A percentile compares a stretch with the other conserved stretches of the same genome.
Evolutionary conservation across 2,113 vertebrate genomes (phyloP).

Genomic region (Tenrec ecaudatus): DNA sequence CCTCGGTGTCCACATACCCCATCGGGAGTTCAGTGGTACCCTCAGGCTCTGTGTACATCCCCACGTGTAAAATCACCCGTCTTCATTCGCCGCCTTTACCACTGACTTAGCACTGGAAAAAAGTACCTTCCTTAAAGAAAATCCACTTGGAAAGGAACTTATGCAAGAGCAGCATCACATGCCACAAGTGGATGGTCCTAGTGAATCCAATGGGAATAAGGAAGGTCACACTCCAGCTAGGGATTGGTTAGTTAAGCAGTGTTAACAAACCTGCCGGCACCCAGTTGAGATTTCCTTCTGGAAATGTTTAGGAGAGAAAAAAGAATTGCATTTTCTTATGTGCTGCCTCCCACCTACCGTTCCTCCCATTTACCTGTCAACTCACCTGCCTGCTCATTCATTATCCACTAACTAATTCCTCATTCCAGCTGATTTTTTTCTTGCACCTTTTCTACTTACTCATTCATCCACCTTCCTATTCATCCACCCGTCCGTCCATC

Average conservation of each 20-base stretch:
- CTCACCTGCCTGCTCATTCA: too few relatives aligned
- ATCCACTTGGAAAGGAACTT: background rate
- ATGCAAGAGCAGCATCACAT: background rate
- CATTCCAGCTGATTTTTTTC: too few relatives aligned
- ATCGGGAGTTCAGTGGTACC: fast-evolving
- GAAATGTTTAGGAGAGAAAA: background rate
- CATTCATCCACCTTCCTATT: background rate
- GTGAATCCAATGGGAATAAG: background rate
- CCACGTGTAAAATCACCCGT: background rate
- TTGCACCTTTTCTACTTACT: too few relatives aligned
- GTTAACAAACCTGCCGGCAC: background rate
- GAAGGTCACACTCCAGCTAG: background rate
- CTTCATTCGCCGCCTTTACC: background rate
- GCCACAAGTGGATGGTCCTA: background rate
- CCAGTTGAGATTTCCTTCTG: background rate
- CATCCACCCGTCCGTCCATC: background rate
- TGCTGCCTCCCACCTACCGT: background rate
- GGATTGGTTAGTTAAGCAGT: background rate
- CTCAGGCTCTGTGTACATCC: background rate
- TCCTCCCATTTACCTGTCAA: background rate
- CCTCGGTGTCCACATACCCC: background rate
- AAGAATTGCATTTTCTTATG: background rate
- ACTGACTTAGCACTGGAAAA: background rate
- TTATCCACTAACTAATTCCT: too few relatives aligned
- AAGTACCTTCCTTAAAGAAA: background rate